Conservation (phyloP, 2,888 invertebrate species). For the Lithophane ornitopus region DNA sequence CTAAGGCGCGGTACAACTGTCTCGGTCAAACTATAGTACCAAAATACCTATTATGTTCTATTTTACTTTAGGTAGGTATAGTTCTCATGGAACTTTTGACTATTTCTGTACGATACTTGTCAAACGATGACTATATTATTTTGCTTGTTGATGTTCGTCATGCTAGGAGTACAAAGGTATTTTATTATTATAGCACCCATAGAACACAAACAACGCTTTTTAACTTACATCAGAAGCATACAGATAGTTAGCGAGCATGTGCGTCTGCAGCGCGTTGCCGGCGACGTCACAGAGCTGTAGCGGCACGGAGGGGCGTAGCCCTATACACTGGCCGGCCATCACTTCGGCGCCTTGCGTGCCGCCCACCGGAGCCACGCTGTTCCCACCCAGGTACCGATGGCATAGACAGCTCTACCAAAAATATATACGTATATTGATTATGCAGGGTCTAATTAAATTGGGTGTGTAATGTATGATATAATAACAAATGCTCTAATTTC, state of each 20-base stretch:
- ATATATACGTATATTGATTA: no score
- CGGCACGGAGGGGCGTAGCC: conserved; percentile 89
- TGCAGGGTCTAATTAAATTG: background rate
- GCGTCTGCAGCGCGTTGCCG: conserved; percentile 93
- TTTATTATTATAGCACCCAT: background rate
- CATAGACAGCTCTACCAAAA: conserved; percentile 83
- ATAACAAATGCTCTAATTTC: no score
- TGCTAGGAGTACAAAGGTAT: background rate
- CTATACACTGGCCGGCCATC: conserved; percentile 85
- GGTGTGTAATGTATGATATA: no score
- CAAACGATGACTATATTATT: background rate
- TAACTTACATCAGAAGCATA: conserved; percentile 93
- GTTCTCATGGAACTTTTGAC: background rate
- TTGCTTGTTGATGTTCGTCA: background rate
- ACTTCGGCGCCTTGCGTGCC: conserved; percentile 87
- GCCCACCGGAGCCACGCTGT: conserved; percentile 69
- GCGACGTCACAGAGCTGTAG: conserved; percentile 96
- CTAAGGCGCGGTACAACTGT: no score
- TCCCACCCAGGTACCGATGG: conserved; percentile 82
- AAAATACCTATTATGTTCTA: background rate
- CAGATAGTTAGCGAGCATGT: conserved; percentile 94
- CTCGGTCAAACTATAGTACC: background rate
- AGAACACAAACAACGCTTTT: background rate
- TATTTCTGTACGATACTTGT: background rate
- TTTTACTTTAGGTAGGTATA: background rate